Percentiles rank a stretch among this genome's conserved stretches.
These are phyloP conservation scores for Drosophila funebris DNA, from an alignment of 1,140 invertebrate species.

Conservation along the genomic window DNA sequence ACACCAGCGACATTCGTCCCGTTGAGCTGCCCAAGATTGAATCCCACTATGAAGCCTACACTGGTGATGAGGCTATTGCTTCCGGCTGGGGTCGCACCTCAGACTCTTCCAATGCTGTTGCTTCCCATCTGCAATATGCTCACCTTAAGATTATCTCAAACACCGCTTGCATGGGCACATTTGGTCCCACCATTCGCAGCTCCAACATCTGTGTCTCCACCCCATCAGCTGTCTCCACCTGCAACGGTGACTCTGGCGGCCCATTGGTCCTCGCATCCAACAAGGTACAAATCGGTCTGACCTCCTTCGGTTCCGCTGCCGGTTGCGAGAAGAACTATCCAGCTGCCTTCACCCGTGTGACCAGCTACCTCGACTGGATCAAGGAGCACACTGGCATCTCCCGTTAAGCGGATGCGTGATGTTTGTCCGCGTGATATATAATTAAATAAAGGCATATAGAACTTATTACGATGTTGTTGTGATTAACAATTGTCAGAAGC, in stretches of 20 bases:
- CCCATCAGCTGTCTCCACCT: slow-evolving; percentile 60
- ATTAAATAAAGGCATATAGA: not conserved
- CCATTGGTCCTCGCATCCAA: slow-evolving; percentile 76
- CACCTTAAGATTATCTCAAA: slow-evolving; percentile 63
- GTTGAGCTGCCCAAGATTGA: slow-evolving; percentile 55
- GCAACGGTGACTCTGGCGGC: slow-evolving; percentile 84
- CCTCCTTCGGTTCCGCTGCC: slow-evolving; percentile 84
- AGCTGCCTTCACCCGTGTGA: slow-evolving; percentile 85
- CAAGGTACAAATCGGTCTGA: slow-evolving; percentile 84
- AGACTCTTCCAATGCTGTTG: slow-evolving; percentile 73
- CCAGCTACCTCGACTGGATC: slow-evolving; percentile 85
- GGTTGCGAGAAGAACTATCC: slow-evolving; percentile 85
- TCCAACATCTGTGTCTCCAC: slow-evolving; percentile 71
- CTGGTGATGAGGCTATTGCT: slow-evolving; percentile 56
- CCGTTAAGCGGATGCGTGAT: slow-evolving; percentile 21
- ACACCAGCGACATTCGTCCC: slow-evolving; percentile 47
- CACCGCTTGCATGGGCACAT: slow-evolving; percentile 44
- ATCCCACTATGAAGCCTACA: slow-evolving; percentile 49
- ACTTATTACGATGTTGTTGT: no score
- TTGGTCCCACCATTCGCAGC: slow-evolving; percentile 35
- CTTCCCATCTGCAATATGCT: slow-evolving; percentile 60
- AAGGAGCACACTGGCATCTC: slow-evolving; percentile 64
- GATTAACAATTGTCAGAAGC: no score
- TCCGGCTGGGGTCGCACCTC: slow-evolving; percentile 76
- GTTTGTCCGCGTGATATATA: not conserved